These are phyloP conservation scores for Polypterus bichir DNA, from an alignment of 2,113 vertebrate genomes.

Conservation along the genomic window DNA sequence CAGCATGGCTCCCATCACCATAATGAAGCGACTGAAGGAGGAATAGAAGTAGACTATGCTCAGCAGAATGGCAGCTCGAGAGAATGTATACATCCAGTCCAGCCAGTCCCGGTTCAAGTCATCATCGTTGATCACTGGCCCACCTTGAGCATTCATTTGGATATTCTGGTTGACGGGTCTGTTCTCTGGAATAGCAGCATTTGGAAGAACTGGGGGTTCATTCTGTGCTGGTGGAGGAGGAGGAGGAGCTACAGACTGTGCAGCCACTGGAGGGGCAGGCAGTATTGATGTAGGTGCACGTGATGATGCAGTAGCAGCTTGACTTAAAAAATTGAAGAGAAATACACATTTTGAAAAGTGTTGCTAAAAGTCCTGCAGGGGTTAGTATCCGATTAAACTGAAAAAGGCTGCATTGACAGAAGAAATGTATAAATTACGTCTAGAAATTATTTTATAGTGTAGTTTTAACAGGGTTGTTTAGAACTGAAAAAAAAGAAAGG, in stretches of 20 bases:
- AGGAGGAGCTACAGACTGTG: slow-evolving; percentile 24
- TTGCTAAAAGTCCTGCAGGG: no score
- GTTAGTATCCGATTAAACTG: no score
- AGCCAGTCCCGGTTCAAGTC: slow-evolving; percentile 93
- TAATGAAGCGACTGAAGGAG: slow-evolving; percentile 84
- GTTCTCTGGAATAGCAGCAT: slow-evolving; percentile 61
- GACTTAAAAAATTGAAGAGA: slow-evolving; percentile 45
- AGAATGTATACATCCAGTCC: slow-evolving; percentile 88
- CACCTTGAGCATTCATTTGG: slow-evolving; percentile 74
- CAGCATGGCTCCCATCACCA: slow-evolving; percentile 88
- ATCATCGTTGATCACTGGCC: slow-evolving; percentile 75
- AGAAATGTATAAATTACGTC: no score
- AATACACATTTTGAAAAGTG: background rate
- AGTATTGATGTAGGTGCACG: slow-evolving; percentile 36
- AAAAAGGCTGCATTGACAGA: no score
- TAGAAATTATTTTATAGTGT: no score
- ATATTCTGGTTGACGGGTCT: slow-evolving; percentile 68
- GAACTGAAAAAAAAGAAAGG: no score
- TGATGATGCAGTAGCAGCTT: slow-evolving; percentile 62
- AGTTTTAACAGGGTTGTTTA: no score
- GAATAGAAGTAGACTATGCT: slow-evolving; percentile 96
- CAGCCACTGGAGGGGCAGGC: slow-evolving; percentile 25
- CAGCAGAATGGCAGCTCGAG: slow-evolving; percentile 76
- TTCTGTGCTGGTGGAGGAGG: slow-evolving; percentile 47
- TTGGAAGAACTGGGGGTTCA: slow-evolving; percentile 61